Base-by-base conservation (phyloP, 2,797 vertebrate species). In the Paguma larvata region DNA sequence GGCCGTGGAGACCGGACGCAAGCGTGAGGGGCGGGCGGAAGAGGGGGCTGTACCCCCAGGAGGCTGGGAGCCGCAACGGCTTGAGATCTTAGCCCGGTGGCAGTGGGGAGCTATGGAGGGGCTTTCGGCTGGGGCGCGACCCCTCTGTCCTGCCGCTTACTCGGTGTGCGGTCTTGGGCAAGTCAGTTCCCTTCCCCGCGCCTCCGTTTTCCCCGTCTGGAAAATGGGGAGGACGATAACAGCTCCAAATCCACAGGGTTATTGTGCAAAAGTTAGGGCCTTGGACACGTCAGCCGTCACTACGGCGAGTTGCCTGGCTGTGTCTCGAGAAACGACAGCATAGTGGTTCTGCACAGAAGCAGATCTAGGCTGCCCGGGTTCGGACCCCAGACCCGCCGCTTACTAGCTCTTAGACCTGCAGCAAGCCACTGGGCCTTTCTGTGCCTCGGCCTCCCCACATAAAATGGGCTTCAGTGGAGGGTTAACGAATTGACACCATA, bases 131-230 rank as follows among this genome's bases (percentile, higher is more conserved):
- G 44, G 51, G 18, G 0, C 0, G 0, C 23, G 18, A 85, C 1
- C 79, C 63, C 44, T 30, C 51, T 21, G 11, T 21, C 44, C 70
- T 63, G 70, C 80, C 80, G 30, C 25, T 51, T 79, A 51, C 5
- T 38, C 6, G 1, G 21, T 0, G 1, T 18, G 30, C 62, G 38
- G 14, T 62, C 48, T 51, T 13, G 3, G 51, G 44, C n/a, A 53
- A 27, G 68, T 62, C 30, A 11, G 44, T 72, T 51, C 16, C 23
- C 44, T 23, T 68, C 30, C 4, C 15, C 23, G 53, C 82, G 70
- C 46, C 93, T 95, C 89, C 32, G 83, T 67, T 19, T 72, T 56
- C 68, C 46, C 34, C 65, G 34, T 32, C 38, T 87, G 59, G 44
- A 72, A 89, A 78, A 34, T 1, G 1, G n/a, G 2, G 21, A 12